Conservation (phyloP, 2,888 invertebrate genomes). For the Hoplodrina ambigua region DNA sequence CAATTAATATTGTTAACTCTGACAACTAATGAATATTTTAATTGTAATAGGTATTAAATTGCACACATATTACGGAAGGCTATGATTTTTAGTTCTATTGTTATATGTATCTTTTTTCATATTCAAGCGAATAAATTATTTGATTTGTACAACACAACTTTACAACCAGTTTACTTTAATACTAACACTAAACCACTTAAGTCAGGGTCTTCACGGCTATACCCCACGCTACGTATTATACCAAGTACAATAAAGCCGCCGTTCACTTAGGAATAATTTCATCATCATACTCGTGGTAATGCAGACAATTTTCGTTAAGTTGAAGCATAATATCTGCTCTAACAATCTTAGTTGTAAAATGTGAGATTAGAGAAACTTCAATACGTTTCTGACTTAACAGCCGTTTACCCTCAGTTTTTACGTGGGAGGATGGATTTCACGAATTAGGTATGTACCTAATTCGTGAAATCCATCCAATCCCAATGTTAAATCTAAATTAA, state of each 20-base stretch:
- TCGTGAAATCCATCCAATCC: no score
- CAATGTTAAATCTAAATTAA: no score
- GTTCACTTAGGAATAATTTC: slow-evolving; percentile 61
- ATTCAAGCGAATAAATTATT: no score
- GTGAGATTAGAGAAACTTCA: slow-evolving; percentile 35
- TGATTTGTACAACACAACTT: slow-evolving; percentile 1
- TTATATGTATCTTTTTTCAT: no score
- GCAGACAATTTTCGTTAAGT: slow-evolving; percentile 59
- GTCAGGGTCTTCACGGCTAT: slow-evolving; percentile 19
- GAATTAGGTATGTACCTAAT: no score
- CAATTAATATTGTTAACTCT: neutral
- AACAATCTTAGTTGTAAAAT: slow-evolving; percentile 44
- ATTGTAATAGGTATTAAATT: no score
- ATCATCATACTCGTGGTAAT: slow-evolving; percentile 59
- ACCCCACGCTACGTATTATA: slow-evolving; percentile 34
- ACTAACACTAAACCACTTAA: slow-evolving; percentile 32
- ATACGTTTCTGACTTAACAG: slow-evolving; percentile 19
- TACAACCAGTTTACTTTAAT: slow-evolving; percentile 17
- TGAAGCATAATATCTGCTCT: slow-evolving; percentile 53
- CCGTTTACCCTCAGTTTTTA: slow-evolving; percentile 5
- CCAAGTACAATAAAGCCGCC: slow-evolving; percentile 43
- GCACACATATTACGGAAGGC: no score
- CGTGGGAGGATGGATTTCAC: slow-evolving; percentile 18
- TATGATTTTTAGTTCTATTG: no score
- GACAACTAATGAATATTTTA: neutral